Percentiles rank a stretch among this genome's conserved stretches.
These are phyloP conservation scores for Megathymus violae DNA, from an alignment of 1,140 invertebrate genomes.

Conservation along the genomic window DNA sequence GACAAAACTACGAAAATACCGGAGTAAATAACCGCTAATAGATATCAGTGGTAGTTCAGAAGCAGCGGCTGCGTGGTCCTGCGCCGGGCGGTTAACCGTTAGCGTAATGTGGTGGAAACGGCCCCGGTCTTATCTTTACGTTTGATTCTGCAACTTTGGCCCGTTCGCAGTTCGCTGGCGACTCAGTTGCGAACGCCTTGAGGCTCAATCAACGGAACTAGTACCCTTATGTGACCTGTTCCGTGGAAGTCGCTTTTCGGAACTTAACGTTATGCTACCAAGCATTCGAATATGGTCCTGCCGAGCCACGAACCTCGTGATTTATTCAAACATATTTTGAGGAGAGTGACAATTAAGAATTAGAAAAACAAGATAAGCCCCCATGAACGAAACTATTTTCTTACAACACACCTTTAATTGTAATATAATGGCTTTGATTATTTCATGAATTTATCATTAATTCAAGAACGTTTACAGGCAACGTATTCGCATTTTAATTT, in stretches of 20 bases:
- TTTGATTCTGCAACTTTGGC: slow-evolving; percentile 17
- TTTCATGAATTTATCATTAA: too few relatives aligned
- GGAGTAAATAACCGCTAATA: not conserved
- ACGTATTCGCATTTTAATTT: not conserved
- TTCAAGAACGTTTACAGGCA: too few relatives aligned
- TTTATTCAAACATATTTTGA: too few relatives aligned
- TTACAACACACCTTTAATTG: too few relatives aligned
- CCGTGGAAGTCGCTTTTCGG: not conserved
- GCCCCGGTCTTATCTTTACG: slow-evolving; percentile 10
- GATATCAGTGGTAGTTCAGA: slow-evolving; percentile 3
- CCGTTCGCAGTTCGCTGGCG: slow-evolving; percentile 13
- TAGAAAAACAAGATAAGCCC: too few relatives aligned
- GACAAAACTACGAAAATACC: too few relatives aligned
- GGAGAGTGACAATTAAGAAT: too few relatives aligned
- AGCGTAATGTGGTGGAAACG: slow-evolving; percentile 18
- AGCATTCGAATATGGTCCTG: too few relatives aligned
- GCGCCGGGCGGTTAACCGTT: slow-evolving; percentile 5
- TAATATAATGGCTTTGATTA: too few relatives aligned
- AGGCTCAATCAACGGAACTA: slow-evolving; percentile 3
- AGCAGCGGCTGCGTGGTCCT: not conserved
- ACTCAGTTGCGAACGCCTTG: not conserved
- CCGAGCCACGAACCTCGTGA: too few relatives aligned
- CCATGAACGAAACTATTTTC: too few relatives aligned
- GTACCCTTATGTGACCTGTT: too few relatives aligned
- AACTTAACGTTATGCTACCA: not conserved